These are phyloP conservation scores for Scaptomyza montana DNA, from an alignment of 1,140 invertebrate genomes.

Conservation along the genomic window DNA sequence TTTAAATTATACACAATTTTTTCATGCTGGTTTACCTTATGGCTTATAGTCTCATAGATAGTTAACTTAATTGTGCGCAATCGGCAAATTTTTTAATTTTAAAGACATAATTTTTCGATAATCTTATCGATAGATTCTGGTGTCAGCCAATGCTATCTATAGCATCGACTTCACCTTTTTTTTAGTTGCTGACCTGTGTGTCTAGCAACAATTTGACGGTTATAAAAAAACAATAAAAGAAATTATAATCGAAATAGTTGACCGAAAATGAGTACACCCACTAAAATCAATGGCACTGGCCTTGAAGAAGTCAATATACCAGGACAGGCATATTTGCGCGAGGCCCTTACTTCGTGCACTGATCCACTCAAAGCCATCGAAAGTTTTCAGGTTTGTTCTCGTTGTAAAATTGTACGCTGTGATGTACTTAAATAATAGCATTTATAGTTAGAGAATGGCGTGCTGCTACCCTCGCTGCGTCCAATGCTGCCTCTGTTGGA, in stretches of 20 bases:
- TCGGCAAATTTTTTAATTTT: too few relatives aligned
- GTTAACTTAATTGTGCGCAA: too few relatives aligned
- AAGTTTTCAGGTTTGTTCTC: slow-evolving; percentile 93
- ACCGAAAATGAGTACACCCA: slow-evolving; percentile 65
- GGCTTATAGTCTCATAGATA: too few relatives aligned
- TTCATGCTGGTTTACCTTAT: too few relatives aligned
- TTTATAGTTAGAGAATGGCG: slow-evolving; percentile 93
- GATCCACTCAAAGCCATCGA: slow-evolving; percentile 98
- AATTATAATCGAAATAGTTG: slow-evolving; percentile 6
- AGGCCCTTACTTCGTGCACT: slow-evolving; percentile 97
- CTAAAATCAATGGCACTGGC: slow-evolving; percentile 84
- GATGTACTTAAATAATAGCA: background rate
- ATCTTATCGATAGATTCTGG: background rate
- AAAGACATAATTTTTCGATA: background rate
- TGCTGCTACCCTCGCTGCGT: slow-evolving; percentile 94
- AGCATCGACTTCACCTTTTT: too few relatives aligned
- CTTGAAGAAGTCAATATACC: slow-evolving; percentile 96
- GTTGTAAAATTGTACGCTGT: slow-evolving; percentile 1
- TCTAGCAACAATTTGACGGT: slow-evolving; percentile 11
- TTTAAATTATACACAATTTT: too few relatives aligned
- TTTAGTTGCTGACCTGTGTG: slow-evolving; percentile 3
- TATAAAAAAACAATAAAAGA: slow-evolving; percentile 5
- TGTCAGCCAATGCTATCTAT: too few relatives aligned
- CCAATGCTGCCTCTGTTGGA: slow-evolving; percentile 97
- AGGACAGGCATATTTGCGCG: slow-evolving; percentile 93